Evolutionary conservation across 23 tunicate species (phyloP).

Genomic region (Diplosoma virens): DNA sequence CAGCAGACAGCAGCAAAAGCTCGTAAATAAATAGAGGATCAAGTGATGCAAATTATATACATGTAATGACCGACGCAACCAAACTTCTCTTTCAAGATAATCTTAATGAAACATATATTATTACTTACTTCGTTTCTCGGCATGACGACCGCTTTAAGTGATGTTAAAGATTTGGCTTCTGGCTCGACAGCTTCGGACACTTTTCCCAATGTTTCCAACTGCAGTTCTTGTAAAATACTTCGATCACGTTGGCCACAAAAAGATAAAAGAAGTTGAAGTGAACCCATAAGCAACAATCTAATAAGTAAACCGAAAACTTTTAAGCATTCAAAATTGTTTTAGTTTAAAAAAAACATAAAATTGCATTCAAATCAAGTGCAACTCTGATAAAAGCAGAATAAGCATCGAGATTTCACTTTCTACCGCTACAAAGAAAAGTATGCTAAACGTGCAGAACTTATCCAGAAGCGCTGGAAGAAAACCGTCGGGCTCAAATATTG

Average conservation of each 20-base stretch:
- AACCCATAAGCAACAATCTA: slow-evolving; percentile 63
- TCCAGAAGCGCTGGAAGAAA: too few relatives aligned
- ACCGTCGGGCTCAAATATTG: too few relatives aligned
- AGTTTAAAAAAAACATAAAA: not conserved
- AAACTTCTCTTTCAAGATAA: too few relatives aligned
- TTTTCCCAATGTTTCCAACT: slow-evolving; percentile 52
- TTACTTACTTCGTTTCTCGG: slow-evolving; percentile 81
- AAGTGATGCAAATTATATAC: too few relatives aligned
- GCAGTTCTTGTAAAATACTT: slow-evolving; percentile 45
- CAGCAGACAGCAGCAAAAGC: too few relatives aligned
- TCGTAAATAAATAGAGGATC: too few relatives aligned
- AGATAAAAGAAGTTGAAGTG: slow-evolving; percentile 56
- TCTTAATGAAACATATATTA: too few relatives aligned
- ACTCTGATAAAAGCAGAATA: not conserved
- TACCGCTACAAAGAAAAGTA: too few relatives aligned
- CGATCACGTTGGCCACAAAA: slow-evolving; percentile 57
- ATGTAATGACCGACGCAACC: too few relatives aligned
- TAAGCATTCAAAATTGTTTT: not conserved
- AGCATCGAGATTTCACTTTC: too few relatives aligned
- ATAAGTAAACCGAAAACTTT: too few relatives aligned
- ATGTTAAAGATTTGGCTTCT: slow-evolving; percentile 9
- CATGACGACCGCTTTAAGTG: slow-evolving; percentile 47
- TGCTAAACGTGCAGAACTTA: too few relatives aligned
- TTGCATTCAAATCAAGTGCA: not conserved
- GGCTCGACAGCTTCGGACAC: slow-evolving; percentile 12